Percentiles rank a stretch among this genome's conserved stretches.
phyloP scores from a whole-genome alignment of 2,888 invertebrate genomes.

The Monoplex corrugatus region DNA sequence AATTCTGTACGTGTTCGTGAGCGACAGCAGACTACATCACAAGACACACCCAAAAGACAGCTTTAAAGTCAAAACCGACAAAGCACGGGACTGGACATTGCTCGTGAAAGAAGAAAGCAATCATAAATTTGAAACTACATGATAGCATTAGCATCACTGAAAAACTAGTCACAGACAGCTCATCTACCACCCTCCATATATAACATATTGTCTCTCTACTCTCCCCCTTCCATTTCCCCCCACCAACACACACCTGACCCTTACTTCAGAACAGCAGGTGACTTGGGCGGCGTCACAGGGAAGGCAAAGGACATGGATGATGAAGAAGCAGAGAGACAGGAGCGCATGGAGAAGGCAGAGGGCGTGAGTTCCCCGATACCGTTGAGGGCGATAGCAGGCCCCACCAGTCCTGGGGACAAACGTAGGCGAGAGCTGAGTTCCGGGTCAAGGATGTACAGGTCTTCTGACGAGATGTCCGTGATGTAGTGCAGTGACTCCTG shows the following conservation, averaged over 20 bases:
- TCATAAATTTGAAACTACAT: too few relatives aligned
- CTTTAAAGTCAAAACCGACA: too few relatives aligned
- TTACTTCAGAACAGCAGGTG: slow-evolving; percentile 65
- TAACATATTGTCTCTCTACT: too few relatives aligned
- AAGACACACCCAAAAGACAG: too few relatives aligned
- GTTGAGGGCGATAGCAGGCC: slow-evolving; percentile 61
- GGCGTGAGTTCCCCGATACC: slow-evolving; percentile 58
- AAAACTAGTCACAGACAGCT: neutral
- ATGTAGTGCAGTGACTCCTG: slow-evolving; percentile 98
- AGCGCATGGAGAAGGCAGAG: slow-evolving; percentile 65
- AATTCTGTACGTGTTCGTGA: neutral
- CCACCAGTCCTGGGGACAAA: slow-evolving; percentile 35
- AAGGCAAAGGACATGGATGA: slow-evolving; percentile 58
- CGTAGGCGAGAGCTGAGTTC: slow-evolving; percentile 61
- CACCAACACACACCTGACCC: neutral
- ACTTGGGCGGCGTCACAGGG: slow-evolving; percentile 79
- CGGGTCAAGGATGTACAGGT: slow-evolving; percentile 93
- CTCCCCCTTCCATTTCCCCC: neutral
- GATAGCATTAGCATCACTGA: too few relatives aligned
- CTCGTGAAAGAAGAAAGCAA: too few relatives aligned
- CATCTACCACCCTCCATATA: neutral
- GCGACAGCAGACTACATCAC: too few relatives aligned
- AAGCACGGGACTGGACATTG: too few relatives aligned
- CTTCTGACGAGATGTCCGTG: slow-evolving; percentile 94
- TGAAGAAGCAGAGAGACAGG: slow-evolving; percentile 36